phyloP scores from a whole-genome alignment of 2,113 vertebrate species.

The Brachyhypopomus gauderio region DNA sequence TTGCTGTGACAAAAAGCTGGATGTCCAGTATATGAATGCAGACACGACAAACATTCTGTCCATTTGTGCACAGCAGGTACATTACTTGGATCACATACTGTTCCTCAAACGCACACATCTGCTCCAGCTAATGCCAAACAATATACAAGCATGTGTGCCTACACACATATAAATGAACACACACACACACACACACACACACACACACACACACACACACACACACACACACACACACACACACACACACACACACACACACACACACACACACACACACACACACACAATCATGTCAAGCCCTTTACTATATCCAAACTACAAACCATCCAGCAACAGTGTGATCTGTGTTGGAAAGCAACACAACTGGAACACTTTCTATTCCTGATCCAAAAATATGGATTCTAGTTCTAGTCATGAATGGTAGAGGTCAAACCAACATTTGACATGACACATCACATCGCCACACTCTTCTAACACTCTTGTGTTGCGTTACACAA shows the following conservation, averaged over 20 bases:
- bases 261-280: not conserved
- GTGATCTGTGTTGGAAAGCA: not conserved
- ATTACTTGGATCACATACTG: not conserved
- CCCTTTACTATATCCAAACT: not conserved
- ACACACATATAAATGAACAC: not conserved
- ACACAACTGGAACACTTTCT: not conserved
- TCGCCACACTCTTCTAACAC: not conserved
- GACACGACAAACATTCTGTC: constrained; percentile 2
- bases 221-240: not conserved
- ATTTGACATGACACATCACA: not conserved
- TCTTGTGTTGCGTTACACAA: not conserved
- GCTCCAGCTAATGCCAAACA: constrained; percentile 10
- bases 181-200: not conserved
- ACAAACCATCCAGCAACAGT: not conserved
- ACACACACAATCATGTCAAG: constrained; percentile 1
- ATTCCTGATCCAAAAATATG: not conserved
- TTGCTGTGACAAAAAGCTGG: not conserved
- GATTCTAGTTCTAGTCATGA: not conserved
- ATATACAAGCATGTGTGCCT: not conserved
- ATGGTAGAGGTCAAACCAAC: not conserved
- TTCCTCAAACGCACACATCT: not conserved
- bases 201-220: not conserved
- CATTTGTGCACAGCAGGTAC: constrained; percentile 2
- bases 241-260: not conserved
- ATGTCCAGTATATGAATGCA: constrained; percentile 9